phyloP scores from a whole-genome alignment of 2,888 invertebrate genomes.

The Drosophila quinaria region DNA sequence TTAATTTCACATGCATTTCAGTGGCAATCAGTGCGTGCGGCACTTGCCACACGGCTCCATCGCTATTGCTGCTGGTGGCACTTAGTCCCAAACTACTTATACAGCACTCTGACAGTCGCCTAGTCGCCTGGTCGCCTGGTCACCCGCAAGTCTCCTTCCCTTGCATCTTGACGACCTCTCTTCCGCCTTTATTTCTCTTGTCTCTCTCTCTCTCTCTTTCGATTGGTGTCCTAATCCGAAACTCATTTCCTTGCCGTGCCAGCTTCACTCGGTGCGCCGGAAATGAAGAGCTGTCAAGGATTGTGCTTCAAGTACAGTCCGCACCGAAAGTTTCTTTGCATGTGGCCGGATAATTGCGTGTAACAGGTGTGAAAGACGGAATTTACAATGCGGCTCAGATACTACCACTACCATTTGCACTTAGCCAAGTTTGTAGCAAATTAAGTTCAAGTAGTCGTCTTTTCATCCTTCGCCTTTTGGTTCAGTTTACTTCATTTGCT shows the following conservation, averaged over 20 bases:
- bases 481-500: constrained; percentile 21
- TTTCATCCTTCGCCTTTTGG: background rate
- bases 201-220: constrained; percentile 8
- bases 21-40: constrained; percentile 78
- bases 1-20: constrained; percentile 82
- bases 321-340: constrained; percentile 65
- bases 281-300: constrained; percentile 73
- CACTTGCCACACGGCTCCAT: constrained; percentile 41
- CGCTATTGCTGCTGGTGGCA: constrained; percentile 50
- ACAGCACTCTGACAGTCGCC: constrained; percentile 44
- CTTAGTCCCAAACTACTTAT: constrained; percentile 74
- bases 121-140: constrained; percentile 17
- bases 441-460: constrained; percentile 57
- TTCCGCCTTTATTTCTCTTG: background rate
- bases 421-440: constrained; percentile 52
- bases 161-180: constrained; percentile 3
- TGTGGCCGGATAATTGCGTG: constrained; percentile 77
- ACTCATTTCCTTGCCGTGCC: constrained; percentile 82
- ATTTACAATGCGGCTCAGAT: constrained; percentile 67
- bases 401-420: constrained; percentile 5
- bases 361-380: constrained; percentile 81
- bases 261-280: constrained; percentile 63
- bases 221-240: constrained; percentile 82
- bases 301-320: constrained; percentile 63
- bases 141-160: constrained; percentile 30